These are phyloP conservation scores for Stomatorhinus ivindoensis DNA, from an alignment of 2,113 vertebrate genomes.

Conservation along the genomic window DNA sequence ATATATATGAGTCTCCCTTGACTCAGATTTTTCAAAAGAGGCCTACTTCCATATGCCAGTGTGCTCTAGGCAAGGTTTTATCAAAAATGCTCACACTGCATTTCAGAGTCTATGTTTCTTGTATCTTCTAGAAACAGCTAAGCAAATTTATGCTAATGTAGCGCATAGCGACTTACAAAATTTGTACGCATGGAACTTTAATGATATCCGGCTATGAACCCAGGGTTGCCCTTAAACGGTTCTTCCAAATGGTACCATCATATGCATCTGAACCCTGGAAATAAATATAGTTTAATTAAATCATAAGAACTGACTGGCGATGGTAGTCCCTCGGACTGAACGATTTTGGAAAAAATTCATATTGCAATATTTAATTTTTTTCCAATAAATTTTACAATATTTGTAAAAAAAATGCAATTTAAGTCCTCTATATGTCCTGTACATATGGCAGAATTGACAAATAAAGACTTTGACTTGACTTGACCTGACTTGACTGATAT, in stretches of 20 bases:
- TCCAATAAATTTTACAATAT: background rate
- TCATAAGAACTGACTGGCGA: background rate
- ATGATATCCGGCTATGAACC: background rate
- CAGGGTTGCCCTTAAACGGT: background rate
- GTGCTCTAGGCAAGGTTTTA: background rate
- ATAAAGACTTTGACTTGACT: too few relatives aligned
- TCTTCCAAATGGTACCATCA: background rate
- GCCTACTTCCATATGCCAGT: background rate
- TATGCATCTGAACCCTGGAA: background rate
- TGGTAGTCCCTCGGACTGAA: background rate
- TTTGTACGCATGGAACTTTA: background rate
- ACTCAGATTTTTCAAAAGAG: background rate
- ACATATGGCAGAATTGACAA: too few relatives aligned
- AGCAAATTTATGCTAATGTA: background rate
- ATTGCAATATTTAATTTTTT: background rate
- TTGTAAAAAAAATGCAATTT: background rate
- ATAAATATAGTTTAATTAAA: background rate
- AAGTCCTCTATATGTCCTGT: too few relatives aligned
- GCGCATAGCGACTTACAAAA: background rate
- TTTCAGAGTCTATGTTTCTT: background rate
- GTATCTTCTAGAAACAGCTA: background rate
- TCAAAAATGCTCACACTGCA: background rate
- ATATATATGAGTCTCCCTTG: background rate
- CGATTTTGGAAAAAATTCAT: background rate
- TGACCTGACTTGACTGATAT: too few relatives aligned